A percentile compares a stretch with the other conserved stretches of the same genome.
Conservation (phyloP, 2,888 invertebrate genomes). For the Pseudoips prasinana region DNA sequence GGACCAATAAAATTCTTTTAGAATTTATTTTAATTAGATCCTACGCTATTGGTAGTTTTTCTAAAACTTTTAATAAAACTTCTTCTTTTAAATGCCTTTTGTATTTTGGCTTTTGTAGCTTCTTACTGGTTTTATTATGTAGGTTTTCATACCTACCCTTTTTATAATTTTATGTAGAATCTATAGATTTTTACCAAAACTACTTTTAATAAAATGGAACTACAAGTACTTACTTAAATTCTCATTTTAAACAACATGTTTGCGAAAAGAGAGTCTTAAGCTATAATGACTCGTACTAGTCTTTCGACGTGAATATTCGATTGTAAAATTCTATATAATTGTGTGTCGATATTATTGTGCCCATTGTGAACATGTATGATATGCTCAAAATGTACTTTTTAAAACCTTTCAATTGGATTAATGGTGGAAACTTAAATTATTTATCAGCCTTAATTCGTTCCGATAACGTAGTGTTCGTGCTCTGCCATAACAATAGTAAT, state of each 20-base stretch:
- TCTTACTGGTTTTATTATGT: slow-evolving; percentile 8
- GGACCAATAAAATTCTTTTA: slow-evolving; percentile 66
- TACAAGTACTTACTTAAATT: too few species aligned
- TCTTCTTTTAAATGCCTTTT: slow-evolving; percentile 13
- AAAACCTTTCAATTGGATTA: too few species aligned
- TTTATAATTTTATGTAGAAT: too few species aligned
- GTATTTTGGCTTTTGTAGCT: slow-evolving; percentile 16
- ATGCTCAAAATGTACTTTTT: not conserved
- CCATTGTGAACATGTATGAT: slow-evolving; percentile 2
- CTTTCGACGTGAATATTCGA: slow-evolving; percentile 33
- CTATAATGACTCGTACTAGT: slow-evolving; percentile 30
- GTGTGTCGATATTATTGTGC: slow-evolving; percentile 25
- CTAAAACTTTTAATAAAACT: slow-evolving; percentile 22
- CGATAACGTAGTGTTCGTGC: too few species aligned
- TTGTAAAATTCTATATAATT: slow-evolving; percentile 23
- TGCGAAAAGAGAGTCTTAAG: slow-evolving; percentile 7
- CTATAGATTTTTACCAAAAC: slow-evolving; percentile 5
- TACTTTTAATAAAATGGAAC: not conserved
- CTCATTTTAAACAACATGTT: too few species aligned
- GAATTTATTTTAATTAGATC: slow-evolving; percentile 61
- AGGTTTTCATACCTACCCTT: slow-evolving; percentile 2
- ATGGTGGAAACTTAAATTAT: too few species aligned
- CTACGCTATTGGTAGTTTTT: slow-evolving; percentile 43
- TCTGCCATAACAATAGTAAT: too few species aligned
- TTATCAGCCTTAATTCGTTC: too few species aligned